A percentile compares a stretch with the other conserved stretches of the same genome.
Evolutionary conservation across 2,113 vertebrate genomes (phyloP).

Genomic region (Xerus inauris): DNA sequence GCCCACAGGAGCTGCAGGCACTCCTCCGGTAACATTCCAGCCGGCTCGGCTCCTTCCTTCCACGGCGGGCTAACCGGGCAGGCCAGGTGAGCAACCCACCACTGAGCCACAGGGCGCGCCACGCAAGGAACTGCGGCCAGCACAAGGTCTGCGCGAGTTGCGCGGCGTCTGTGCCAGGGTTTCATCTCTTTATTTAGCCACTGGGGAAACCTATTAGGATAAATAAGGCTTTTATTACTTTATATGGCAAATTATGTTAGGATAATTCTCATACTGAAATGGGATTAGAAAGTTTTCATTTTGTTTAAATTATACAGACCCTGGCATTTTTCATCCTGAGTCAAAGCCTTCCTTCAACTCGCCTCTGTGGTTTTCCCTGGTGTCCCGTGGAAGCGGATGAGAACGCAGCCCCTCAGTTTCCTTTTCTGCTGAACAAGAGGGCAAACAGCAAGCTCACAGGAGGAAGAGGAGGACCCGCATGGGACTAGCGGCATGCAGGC

Average conservation of each 20-base stretch:
- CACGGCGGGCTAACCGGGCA: background rate
- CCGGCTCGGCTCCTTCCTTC: background rate
- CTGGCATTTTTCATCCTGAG: slow-evolving; percentile 23
- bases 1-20: background rate
- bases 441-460: background rate
- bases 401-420: background rate
- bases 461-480: background rate
- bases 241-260: slow-evolving; percentile 57
- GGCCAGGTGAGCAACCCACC: too few species aligned
- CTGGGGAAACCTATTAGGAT: slow-evolving; percentile 56
- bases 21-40: background rate
- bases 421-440: background rate
- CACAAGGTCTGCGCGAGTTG: background rate
- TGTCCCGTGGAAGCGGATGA: background rate
- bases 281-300: slow-evolving; percentile 66
- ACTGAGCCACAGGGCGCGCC: background rate
- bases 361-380: background rate
- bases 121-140: background rate
- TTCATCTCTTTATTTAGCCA: slow-evolving; percentile 43
- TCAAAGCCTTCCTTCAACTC: slow-evolving; percentile 49
- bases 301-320: slow-evolving; percentile 63
- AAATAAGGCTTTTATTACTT: slow-evolving; percentile 69
- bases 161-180: background rate
- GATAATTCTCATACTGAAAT: slow-evolving; percentile 64
- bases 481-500: too few species aligned